phyloP scores from a whole-genome alignment of 2,888 invertebrate genomes.

The Rambutsinella grinnellia region DNA sequence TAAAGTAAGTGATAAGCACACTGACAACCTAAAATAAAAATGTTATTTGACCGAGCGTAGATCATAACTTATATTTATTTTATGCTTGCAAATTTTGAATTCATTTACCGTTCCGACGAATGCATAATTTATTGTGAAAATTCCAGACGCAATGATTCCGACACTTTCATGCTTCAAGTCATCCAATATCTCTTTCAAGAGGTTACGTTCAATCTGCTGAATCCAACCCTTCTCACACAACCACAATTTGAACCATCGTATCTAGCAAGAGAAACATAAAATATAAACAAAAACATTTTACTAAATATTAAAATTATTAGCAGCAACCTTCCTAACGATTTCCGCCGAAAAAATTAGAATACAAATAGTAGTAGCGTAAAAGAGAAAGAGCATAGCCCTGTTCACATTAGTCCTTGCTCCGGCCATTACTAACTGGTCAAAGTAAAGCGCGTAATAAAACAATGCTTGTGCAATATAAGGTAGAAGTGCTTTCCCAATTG shows the following conservation, averaged over 20 bases:
- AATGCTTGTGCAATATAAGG: conserved; percentile 35
- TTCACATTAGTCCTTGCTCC: conserved; percentile 12
- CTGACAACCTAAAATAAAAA: conserved; percentile 21
- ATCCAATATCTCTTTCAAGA: conserved; percentile 19
- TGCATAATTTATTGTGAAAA: conserved; percentile 26
- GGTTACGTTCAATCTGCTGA: conserved; percentile 11
- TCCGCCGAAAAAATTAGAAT: conserved; percentile 38
- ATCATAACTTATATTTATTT: background rate
- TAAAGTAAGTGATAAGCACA: conserved; percentile 35
- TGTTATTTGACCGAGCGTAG: background rate
- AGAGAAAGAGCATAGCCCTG: conserved; percentile 20
- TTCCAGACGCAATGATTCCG: conserved; percentile 31
- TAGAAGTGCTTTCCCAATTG: conserved; percentile 5
- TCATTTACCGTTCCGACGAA: conserved; percentile 29
- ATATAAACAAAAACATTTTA: too few species aligned
- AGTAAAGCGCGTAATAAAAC: conserved; percentile 34
- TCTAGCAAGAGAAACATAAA: too few species aligned
- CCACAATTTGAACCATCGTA: conserved; percentile 29
- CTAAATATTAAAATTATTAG: too few species aligned
- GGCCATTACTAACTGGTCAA: conserved; percentile 19
- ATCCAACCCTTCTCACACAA: conserved; percentile 5
- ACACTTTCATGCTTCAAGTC: conserved; percentile 16
- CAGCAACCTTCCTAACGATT: conserved; percentile 29
- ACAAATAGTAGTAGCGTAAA: conserved; percentile 20
- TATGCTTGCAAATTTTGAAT: background rate